Evolutionary conservation across 2,113 vertebrate species (phyloP).

Genomic region (Leptosomus discolor): DNA sequence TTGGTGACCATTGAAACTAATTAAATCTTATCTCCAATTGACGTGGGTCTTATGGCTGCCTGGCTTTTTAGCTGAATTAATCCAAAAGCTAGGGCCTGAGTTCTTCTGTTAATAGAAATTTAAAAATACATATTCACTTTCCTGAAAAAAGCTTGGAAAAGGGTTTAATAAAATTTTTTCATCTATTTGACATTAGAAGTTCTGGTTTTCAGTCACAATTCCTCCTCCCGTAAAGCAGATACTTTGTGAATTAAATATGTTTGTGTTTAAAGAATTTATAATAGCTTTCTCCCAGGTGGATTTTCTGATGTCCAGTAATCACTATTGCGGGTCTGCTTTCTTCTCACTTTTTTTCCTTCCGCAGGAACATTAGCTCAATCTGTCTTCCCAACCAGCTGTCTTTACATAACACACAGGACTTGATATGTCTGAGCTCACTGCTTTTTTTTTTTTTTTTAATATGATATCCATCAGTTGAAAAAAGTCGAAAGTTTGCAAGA

Average conservation of each 20-base stretch:
- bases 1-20: background rate
- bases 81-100: background rate
- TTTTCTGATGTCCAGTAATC: background rate
- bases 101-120: background rate
- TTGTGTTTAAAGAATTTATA: background rate
- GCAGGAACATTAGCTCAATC: background rate
- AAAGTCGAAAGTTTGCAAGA: background rate
- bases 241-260: background rate
- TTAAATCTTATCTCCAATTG: background rate
- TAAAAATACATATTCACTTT: background rate
- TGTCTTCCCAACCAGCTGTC: background rate
- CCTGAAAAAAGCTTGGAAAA: background rate
- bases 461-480: background rate
- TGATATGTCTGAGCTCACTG: background rate
- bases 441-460: background rate
- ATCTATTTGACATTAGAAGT: background rate
- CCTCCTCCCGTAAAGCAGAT: background rate
- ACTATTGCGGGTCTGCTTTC: background rate
- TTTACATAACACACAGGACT: background rate
- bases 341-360: background rate
- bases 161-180: background rate
- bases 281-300: background rate
- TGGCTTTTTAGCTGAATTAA: background rate
- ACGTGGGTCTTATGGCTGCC: background rate
- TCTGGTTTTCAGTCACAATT: background rate